phyloP scores from a whole-genome alignment of 2,797 vertebrate genomes.

The Hybognathus amarus region DNA sequence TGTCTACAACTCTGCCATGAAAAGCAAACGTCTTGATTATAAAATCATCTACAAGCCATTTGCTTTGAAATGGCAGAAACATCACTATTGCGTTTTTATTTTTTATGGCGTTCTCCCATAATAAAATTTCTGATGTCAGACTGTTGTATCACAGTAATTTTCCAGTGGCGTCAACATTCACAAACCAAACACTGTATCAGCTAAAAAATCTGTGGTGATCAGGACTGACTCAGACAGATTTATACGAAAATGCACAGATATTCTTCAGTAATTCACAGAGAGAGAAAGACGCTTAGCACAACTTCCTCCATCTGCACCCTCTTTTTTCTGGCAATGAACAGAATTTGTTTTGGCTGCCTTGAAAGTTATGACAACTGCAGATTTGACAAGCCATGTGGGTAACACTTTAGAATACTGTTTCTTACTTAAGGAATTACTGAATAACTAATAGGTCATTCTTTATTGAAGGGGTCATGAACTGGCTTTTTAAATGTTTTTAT shows the following conservation, averaged over 20 bases:
- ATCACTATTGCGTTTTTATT: not conserved
- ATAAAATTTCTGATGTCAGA: not conserved
- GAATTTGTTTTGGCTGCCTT: slow-evolving; percentile 55
- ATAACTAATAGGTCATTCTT: too few species aligned
- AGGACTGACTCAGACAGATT: slow-evolving; percentile 33
- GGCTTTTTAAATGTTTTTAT: too few species aligned
- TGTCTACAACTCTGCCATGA: not conserved
- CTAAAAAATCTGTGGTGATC: slow-evolving; percentile 35
- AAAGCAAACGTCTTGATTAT: not conserved
- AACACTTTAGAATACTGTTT: too few species aligned
- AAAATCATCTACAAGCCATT: not conserved
- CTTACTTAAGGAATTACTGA: too few species aligned
- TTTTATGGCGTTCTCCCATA: not conserved
- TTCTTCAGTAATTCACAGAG: slow-evolving; percentile 37
- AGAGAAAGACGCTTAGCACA: slow-evolving; percentile 40
- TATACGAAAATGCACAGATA: slow-evolving; percentile 30
- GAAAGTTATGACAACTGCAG: slow-evolving; percentile 51
- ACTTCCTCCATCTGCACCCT: slow-evolving; percentile 52
- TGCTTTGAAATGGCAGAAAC: not conserved
- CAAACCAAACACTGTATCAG: not conserved
- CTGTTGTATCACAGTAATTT: not conserved
- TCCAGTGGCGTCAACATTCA: slow-evolving; percentile 3
- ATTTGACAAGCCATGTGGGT: slow-evolving; percentile 27
- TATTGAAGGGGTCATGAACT: too few species aligned
- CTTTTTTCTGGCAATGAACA: slow-evolving; percentile 44